A percentile compares a stretch with the other conserved stretches of the same genome.
Evolutionary conservation across 2,797 vertebrate genomes (phyloP).

Genomic region (Ctenochaetus hawaiiensis): DNA sequence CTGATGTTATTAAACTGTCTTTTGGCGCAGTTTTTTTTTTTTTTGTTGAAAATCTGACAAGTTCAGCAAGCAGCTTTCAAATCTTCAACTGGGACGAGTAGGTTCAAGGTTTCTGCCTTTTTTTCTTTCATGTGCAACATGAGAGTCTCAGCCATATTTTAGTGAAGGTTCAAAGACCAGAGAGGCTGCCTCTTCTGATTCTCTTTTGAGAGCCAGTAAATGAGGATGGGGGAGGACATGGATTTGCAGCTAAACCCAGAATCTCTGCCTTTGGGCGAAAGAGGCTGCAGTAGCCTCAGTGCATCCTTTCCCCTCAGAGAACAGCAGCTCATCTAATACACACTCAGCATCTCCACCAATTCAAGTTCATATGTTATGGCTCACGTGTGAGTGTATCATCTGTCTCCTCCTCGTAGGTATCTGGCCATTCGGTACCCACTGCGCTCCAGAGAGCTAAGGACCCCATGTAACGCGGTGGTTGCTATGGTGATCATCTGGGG

Average conservation of each 20-base stretch:
- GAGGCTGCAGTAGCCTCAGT: not conserved
- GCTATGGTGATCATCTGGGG: conserved; percentile 92
- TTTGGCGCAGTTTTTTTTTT: not conserved
- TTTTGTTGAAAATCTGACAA: not conserved
- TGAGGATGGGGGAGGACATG: conserved; percentile 9
- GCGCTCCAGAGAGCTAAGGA: conserved; percentile 89
- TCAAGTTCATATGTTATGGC: not conserved
- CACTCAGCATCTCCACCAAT: not conserved
- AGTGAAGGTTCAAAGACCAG: conserved; percentile 33
- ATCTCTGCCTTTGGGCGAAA: conserved; percentile 14
- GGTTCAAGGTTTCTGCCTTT: conserved; percentile 23
- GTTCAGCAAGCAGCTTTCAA: not conserved
- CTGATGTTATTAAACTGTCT: not conserved
- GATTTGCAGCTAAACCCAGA: conserved; percentile 21
- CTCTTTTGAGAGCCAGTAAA: conserved; percentile 31
- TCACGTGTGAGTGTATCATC: not conserved
- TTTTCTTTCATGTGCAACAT: conserved; percentile 26
- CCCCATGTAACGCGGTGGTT: conserved; percentile 87
- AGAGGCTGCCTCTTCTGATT: conserved; percentile 28
- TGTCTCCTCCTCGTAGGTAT: conserved; percentile 80
- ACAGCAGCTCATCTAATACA: not conserved
- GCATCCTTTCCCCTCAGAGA: not conserved
- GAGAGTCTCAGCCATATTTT: conserved; percentile 39
- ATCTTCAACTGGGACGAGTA: conserved; percentile 2
- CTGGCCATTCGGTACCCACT: conserved; percentile 91